Conservation (phyloP, 2,797 vertebrate genomes). For the Cuniculus paca region DNA sequence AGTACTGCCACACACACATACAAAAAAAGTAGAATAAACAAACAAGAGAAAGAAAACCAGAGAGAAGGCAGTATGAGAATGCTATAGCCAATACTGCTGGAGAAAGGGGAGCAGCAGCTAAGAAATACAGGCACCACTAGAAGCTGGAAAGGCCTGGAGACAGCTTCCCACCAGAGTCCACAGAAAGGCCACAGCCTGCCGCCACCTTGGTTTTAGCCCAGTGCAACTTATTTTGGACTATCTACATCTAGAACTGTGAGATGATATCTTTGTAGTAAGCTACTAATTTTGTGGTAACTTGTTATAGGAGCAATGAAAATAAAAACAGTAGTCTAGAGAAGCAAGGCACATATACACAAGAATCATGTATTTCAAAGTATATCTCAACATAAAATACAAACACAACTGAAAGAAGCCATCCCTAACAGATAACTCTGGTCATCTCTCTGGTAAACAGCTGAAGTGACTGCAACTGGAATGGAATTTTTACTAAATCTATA, state of each 20-base stretch:
- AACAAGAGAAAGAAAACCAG: not conserved
- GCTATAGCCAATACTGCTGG: not conserved
- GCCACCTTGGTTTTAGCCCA: not conserved
- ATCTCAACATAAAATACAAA: accelerated
- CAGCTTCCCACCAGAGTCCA: not conserved
- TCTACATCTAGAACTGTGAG: not conserved
- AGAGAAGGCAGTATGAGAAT: not conserved
- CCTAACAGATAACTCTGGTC: not conserved
- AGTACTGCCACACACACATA: not conserved
- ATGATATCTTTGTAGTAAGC: not conserved
- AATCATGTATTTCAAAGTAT: not conserved
- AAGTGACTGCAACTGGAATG: too few species aligned
- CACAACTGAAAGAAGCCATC: not conserved
- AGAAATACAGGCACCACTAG: not conserved
- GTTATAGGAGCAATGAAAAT: not conserved
- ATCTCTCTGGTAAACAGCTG: not conserved
- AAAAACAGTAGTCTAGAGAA: not conserved
- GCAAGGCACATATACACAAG: accelerated
- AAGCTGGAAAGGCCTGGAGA: not conserved
- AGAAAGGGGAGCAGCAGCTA: not conserved
- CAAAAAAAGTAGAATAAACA: not conserved
- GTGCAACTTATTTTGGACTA: not conserved
- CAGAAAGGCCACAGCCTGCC: not conserved
- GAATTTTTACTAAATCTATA: not conserved
- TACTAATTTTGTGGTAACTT: not conserved